These are phyloP conservation scores for Amphiura filiformis DNA, from an alignment of 35 echinoderm and acorn worm species.

Conservation along the genomic window DNA sequence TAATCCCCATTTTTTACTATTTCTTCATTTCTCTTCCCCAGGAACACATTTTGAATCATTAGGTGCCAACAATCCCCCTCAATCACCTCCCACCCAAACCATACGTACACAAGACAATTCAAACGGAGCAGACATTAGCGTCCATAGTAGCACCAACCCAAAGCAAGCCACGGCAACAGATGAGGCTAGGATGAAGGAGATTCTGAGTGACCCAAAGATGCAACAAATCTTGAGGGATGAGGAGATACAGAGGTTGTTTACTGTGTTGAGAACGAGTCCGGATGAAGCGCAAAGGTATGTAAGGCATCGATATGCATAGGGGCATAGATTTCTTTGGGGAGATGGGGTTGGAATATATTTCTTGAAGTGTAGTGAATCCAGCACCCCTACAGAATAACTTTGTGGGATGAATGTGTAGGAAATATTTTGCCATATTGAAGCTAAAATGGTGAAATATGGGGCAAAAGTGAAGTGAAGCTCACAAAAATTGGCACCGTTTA, in stretches of 20 bases:
- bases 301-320: too few relatives aligned
- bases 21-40: slow-evolving; percentile 12
- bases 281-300: slow-evolving; percentile 80
- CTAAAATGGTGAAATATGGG: too few relatives aligned
- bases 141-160: slow-evolving; percentile 75
- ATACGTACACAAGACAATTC: slow-evolving; percentile 15
- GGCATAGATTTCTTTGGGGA: too few relatives aligned
- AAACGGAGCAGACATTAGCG: slow-evolving; percentile 42
- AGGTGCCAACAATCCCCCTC: background rate
- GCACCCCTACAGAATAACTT: background rate
- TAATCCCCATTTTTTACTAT: too few relatives aligned
- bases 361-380: too few relatives aligned
- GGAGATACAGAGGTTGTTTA: slow-evolving; percentile 55
- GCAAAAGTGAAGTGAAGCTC: too few relatives aligned
- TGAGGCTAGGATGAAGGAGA: slow-evolving; percentile 70
- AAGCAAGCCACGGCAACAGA: slow-evolving; percentile 71
- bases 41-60: slow-evolving; percentile 55
- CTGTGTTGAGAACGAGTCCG: slow-evolving; percentile 58
- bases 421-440: too few relatives aligned
- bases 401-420: background rate
- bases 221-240: slow-evolving; percentile 50
- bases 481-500: too few relatives aligned
- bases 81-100: background rate
- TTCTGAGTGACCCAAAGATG: slow-evolving; percentile 74
- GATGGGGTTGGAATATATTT: too few relatives aligned